phyloP scores from a whole-genome alignment of 2,113 vertebrate species.

The Phocoena phocoena region DNA sequence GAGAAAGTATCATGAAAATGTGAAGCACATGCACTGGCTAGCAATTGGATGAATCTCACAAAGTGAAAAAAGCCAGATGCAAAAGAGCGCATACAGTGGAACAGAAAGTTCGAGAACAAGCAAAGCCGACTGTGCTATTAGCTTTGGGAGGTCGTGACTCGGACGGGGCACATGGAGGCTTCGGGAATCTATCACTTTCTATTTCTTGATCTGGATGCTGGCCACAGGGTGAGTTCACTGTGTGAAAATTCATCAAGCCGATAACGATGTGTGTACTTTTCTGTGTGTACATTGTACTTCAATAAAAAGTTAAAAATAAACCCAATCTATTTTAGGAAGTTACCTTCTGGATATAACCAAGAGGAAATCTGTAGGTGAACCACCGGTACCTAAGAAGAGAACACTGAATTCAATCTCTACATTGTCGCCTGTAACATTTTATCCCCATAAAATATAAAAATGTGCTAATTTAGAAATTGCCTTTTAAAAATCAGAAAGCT shows the following conservation, averaged over 20 bases:
- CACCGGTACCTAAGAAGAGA: not conserved
- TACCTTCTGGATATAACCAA: not conserved
- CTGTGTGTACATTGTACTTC: not conserved
- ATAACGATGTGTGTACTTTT: not conserved
- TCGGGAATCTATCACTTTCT: not conserved
- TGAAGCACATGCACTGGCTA: fast-evolving
- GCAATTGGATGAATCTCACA: not conserved
- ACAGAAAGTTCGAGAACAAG: not conserved
- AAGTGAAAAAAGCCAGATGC: not conserved
- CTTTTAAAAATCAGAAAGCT: not conserved
- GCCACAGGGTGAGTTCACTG: not conserved
- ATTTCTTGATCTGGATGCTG: not conserved
- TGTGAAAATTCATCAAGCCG: not conserved
- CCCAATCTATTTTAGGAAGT: not conserved
- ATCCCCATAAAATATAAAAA: not conserved
- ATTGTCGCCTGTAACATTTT: not conserved
- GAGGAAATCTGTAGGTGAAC: not conserved
- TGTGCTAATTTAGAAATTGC: not conserved
- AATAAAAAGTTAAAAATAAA: slow-evolving; percentile 36
- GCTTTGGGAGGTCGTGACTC: not conserved
- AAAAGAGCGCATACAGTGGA: fast-evolving
- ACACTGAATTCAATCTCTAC: not conserved
- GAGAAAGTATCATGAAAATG: not conserved
- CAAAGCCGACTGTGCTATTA: fast-evolving
- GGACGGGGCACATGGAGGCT: not conserved